Percentiles rank a stretch among this genome's conserved stretches.
Evolutionary conservation across 2,797 vertebrate genomes (phyloP).

Genomic region (Siniperca scherzeri): DNA sequence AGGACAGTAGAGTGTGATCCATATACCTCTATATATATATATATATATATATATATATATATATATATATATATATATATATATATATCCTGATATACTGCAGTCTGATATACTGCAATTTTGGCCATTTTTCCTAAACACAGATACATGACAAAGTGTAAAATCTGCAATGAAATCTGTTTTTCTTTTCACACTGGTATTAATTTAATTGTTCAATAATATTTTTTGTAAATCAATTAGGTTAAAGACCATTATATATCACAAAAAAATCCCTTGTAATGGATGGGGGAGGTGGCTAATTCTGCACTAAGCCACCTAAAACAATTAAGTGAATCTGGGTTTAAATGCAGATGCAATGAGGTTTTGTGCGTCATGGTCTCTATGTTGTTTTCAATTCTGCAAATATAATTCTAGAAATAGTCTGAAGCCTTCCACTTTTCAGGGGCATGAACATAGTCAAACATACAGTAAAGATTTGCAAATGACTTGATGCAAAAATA

Average conservation of each 20-base stretch:
- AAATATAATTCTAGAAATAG: background rate
- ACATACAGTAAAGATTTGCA: slow-evolving; percentile 9
- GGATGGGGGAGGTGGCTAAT: background rate
- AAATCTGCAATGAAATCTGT: background rate
- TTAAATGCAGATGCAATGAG: background rate
- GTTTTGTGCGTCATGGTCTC: background rate
- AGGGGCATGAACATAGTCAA: background rate
- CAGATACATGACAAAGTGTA: background rate
- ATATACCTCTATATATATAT: too few relatives aligned
- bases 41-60: too few relatives aligned
- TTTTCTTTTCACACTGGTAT: background rate
- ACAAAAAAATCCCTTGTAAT: background rate
- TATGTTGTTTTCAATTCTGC: background rate
- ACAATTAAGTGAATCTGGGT: background rate
- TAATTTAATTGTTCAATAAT: background rate
- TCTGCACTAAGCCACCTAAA: background rate
- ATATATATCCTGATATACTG: background rate
- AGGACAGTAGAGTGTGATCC: background rate
- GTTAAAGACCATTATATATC: background rate
- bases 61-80: too few relatives aligned
- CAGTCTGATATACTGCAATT: too few relatives aligned
- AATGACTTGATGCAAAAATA: background rate
- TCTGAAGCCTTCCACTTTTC: background rate
- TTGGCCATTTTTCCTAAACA: background rate
- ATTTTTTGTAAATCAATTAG: background rate